Base-by-base conservation (phyloP, 2,888 invertebrate genomes). In the Ctenicera cuprea region DNA sequence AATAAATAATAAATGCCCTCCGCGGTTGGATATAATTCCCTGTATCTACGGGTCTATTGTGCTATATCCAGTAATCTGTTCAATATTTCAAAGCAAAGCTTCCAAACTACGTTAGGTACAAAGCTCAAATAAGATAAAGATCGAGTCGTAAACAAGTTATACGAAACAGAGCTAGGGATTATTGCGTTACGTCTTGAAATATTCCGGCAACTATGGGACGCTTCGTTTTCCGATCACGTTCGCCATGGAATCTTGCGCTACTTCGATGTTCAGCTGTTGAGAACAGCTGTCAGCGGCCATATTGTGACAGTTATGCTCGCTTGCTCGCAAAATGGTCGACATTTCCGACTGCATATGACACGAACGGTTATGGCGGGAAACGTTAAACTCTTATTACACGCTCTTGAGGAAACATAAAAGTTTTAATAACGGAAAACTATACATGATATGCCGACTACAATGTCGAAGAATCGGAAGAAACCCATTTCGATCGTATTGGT, bases 221-320 rank as follows among this genome's bases (percentile, higher is more conserved):
- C 26, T 66, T 73, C 65, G 72, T 67, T 77, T 77, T 77, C 77
- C 73, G 76, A 76, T 76, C 77, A 77, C 77, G 77, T 77, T 48
- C 43, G 18, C 63, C 70, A 64, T 74, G 68, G 74, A 77, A 77
- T 77, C 72, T 77, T 76, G 68, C 69, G 64, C 74, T 71, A 74
- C 71, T 67, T 71, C 76, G 73, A 72, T 68, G 74, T 76, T 75
- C 76, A 71, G 73, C 76, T 76, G 77, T 75, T 76, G 68, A 76
- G 71, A 77, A 75, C 77, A 77, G 76, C 76, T 77, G 77, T 77
- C 76, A 74, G 74, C 74, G 65, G 75, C 74, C 75, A 75, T 73
- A 71, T 71, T 77, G 73, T 41, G 67, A 71, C 68, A 67, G 67
- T 75, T 71, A 71, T 71, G 71, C 61, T 70, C 37, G 18, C 41